Base-by-base conservation (phyloP, 2,113 vertebrate genomes). In the Cephalopholis sonnerati region DNA sequence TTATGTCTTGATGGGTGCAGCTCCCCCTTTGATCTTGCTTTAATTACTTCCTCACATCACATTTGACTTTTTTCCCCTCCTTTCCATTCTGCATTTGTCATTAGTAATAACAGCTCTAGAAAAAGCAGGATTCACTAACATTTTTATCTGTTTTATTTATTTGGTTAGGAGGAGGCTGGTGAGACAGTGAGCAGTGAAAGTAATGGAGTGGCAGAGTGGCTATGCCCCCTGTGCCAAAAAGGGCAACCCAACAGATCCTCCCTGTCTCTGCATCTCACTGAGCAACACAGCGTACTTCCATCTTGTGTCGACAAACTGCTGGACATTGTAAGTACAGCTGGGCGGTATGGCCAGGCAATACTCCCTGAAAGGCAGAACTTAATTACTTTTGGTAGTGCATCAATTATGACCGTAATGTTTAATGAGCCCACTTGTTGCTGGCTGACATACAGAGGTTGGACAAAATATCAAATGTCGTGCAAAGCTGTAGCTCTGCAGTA, bases 181-280 rank as follows among this genome's bases (percentile, higher is more conserved):
- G 95, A 95, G 94, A 92, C 91, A 22, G 86, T 93, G 82, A 89
- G 82, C 85, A 89, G 89, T 91, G 92, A 93, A 89, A 93, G 86
- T 77, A 93, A 93, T 91, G 89, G 93, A 81, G 90, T 87, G 83
- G 89, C 86, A 64, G 77, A 89, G 89, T 95, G 95, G 95, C 83
- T 94, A 62, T 96, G 96, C 86, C 95, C 95, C 73, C 90, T 96
- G 82, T 96, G 95, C 91, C 95, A 96, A 89, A 91, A 93, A 91
- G 91, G 92, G 74, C 93, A 95, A 84, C 29, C 82, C 10, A 87
- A 94, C 91, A 91, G 92, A 88, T 85, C 88, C 63, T 94, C 91
- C 77, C 89, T 96, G 58, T 93, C 95, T 77, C 68, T 73, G 63
- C 96, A 96, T 86, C 94, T 96, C 87, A 93, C 93, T 3, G 89